Conservation (phyloP, 2,888 invertebrate genomes). For the Drosophila colorata region DNA sequence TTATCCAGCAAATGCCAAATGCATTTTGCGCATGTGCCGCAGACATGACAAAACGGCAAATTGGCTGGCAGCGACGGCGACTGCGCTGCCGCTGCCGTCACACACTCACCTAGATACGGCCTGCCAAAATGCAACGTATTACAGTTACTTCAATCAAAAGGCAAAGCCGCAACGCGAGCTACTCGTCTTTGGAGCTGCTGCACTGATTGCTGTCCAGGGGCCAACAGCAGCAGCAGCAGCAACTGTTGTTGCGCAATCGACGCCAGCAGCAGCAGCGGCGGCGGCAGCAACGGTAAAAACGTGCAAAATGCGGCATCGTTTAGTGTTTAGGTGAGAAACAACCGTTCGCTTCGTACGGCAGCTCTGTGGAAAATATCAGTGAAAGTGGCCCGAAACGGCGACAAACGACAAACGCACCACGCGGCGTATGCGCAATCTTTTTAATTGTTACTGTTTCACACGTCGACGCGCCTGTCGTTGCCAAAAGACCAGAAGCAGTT, state of each 20-base stretch:
- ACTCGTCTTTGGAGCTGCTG: conserved; percentile 30
- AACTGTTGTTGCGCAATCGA: conserved; percentile 62
- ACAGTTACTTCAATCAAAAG: conserved; percentile 58
- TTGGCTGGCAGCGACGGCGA: conserved; percentile 20
- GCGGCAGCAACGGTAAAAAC: conserved; percentile 43
- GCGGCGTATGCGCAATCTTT: conserved; percentile 71
- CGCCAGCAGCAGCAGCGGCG: conserved; percentile 13
- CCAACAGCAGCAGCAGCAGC: conserved; percentile 16
- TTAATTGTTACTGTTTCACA: conserved; percentile 71
- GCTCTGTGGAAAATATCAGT: conserved; percentile 63
- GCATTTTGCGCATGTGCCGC: conserved; percentile 58
- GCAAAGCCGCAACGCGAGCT: conserved; percentile 23
- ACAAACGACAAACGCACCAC: conserved; percentile 40
- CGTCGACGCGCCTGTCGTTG: conserved; percentile 50
- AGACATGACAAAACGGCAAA: conserved; percentile 69
- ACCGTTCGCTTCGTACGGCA: conserved; percentile 1
- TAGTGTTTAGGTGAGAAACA: conserved; percentile 61
- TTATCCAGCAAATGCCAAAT: conserved; percentile 50
- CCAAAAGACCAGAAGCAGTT: conserved; percentile 69
- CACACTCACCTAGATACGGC: conserved; percentile 76
- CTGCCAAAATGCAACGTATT: conserved; percentile 49
- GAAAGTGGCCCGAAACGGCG: conserved; percentile 62
- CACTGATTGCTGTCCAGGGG: conserved; percentile 39
- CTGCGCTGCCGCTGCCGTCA: conserved; percentile 57
- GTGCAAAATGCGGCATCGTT: conserved; percentile 55